Conservation (phyloP, 2,797 vertebrate genomes). For the Macroramphosus scolopax region DNA sequence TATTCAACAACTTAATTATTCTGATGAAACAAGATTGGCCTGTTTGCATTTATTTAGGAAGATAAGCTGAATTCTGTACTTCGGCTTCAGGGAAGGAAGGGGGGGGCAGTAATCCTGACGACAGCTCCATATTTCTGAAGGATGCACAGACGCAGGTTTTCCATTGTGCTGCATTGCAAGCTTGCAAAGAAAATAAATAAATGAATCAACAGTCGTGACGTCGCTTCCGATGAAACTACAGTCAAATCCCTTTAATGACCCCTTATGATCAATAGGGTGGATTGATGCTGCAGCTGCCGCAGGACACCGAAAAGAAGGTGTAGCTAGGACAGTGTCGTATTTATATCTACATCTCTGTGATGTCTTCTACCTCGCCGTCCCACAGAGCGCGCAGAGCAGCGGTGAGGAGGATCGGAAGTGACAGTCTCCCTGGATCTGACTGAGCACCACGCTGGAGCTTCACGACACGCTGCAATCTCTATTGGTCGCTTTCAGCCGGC, state of each 20-base stretch:
- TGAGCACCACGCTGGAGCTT: constrained; percentile 47
- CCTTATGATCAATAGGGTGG: constrained; percentile 15
- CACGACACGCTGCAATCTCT: constrained; percentile 40
- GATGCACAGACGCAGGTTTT: background rate
- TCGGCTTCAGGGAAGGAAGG: too few species aligned
- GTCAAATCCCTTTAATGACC: constrained; percentile 12
- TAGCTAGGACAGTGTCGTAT: constrained; percentile 33
- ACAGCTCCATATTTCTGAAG: too few species aligned
- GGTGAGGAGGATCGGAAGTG: constrained; percentile 58
- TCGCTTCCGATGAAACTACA: too few species aligned
- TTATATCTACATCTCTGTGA: constrained; percentile 52
- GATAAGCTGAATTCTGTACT: too few species aligned
- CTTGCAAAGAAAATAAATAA: too few species aligned
- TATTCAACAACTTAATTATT: too few species aligned
- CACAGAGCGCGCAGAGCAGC: constrained; percentile 33
- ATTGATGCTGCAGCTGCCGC: constrained; percentile 18
- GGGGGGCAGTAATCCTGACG: too few species aligned
- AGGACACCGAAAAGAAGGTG: constrained; percentile 32
- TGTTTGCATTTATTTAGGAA: too few species aligned
- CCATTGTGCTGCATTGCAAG: background rate
- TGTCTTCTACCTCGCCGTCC: constrained; percentile 29
- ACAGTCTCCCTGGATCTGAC: constrained; percentile 62
- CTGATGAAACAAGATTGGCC: too few species aligned
- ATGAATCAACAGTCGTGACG: too few species aligned
- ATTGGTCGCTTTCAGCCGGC: constrained; percentile 48